Percentiles rank a stretch among this genome's conserved stretches.
phyloP scores from a whole-genome alignment of 2,113 vertebrate genomes.

The Caracal caracal region DNA sequence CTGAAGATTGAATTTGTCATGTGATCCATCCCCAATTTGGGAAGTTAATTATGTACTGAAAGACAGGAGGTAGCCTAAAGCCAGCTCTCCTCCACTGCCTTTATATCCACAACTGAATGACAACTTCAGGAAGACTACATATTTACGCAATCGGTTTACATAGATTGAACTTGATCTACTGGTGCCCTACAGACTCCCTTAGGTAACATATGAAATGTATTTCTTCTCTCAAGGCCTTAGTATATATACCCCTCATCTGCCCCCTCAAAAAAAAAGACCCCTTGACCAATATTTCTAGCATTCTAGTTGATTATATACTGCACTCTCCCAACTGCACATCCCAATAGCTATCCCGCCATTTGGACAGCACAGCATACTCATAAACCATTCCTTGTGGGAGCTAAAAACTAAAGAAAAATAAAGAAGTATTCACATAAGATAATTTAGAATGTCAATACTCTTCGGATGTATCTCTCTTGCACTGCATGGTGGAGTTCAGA shows the following conservation, averaged over 20 bases:
- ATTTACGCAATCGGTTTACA: neutral
- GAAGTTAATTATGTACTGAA: neutral
- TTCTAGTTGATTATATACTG: neutral
- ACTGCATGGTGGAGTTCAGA: neutral
- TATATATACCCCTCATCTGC: neutral
- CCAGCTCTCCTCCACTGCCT: neutral
- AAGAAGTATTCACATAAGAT: neutral
- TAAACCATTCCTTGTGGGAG: neutral
- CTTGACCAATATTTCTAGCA: neutral
- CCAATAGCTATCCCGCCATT: neutral
- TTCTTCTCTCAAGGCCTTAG: neutral
- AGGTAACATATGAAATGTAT: neutral
- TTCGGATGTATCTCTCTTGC: neutral
- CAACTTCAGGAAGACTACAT: neutral
- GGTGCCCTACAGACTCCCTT: neutral
- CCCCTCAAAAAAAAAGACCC: neutral
- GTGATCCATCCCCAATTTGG: neutral
- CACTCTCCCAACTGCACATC: neutral
- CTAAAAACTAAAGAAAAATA: neutral
- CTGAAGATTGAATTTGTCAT: neutral
- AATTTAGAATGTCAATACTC: neutral
- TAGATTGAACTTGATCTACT: neutral
- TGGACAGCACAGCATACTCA: neutral
- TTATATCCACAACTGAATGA: neutral
- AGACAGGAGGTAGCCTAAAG: neutral